Evolutionary conservation across 2,113 vertebrate species (phyloP), one percentile per base, ranked within the genome.

Genomic region (Saiga tatarica): DNA sequence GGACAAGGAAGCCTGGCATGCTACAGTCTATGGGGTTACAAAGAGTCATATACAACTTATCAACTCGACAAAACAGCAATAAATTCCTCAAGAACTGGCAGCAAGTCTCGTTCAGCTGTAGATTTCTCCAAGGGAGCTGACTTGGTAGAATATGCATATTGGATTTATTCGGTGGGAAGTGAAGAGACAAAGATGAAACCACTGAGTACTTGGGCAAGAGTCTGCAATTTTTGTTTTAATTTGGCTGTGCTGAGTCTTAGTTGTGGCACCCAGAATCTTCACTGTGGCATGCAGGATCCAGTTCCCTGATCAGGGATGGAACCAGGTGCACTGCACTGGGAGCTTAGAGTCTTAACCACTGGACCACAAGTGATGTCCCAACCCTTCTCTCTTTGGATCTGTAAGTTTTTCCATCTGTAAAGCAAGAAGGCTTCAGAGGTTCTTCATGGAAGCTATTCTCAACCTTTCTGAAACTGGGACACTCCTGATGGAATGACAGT

Each of bases 381-480:
- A 76, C 3, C 15, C 5, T 23, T 39, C 28, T 47, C 39, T 74
- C 30, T 52, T 45, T 47, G 78, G 60, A 45, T 45, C 45, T 83
- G 30, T 23, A 76, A 67, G 79, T 81, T 92, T 91, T 33, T 97
- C 60, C 55, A 23, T 53, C 86, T 55, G 30, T 39, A 83, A 87
- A 45, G 62, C 7, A 42, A 74, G 57, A 87, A 64, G n/a, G 14
- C 42, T 59, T 26, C 36, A 17, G 79, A 93, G 45, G 59, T 50
- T 89, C 45, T 52, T 42, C 59, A 25, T 12, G 7, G 90, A 17
- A 79, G 87, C 53, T 16, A 5, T 50, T 87, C 82, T 67, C 92
- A 81, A 23, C 87, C 81, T 79, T 91, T 93, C 28, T 28, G 60
- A 84, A 97, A 96, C 36, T 33, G 60, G 94, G 90, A n/a, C 94